Percentiles rank a stretch among this genome's conserved stretches.
These are phyloP conservation scores for Falco berigora DNA, from an alignment of 2,797 vertebrate species.

Conservation along the genomic window DNA sequence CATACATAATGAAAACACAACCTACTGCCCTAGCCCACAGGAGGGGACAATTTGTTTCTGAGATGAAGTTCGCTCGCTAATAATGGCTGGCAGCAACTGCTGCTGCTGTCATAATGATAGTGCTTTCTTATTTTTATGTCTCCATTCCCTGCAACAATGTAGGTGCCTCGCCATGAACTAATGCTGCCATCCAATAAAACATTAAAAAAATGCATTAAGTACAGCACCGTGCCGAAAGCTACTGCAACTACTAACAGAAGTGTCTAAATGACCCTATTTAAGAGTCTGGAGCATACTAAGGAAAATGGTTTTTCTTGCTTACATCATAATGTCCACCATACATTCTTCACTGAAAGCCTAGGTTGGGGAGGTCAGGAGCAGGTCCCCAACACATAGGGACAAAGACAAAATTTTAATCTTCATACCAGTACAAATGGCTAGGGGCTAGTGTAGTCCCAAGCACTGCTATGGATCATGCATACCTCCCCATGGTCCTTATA, in stretches of 20 bases:
- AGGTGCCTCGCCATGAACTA: background rate
- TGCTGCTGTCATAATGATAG: background rate
- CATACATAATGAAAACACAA: background rate
- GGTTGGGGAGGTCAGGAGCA: background rate
- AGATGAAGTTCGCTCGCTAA: background rate
- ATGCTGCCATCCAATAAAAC: background rate
- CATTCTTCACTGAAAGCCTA: background rate
- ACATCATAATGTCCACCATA: background rate
- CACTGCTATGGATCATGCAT: accelerated
- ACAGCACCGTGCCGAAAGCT: background rate
- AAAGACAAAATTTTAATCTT: background rate
- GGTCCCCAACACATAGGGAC: accelerated
- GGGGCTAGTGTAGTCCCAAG: background rate
- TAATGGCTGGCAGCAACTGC: conserved; percentile 10
- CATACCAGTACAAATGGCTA: background rate
- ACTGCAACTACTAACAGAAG: background rate
- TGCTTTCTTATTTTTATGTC: conserved; percentile 22
- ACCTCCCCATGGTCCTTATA: background rate
- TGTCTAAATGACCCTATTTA: background rate
- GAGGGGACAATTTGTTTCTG: background rate
- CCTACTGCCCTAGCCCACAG: background rate
- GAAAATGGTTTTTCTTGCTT: background rate
- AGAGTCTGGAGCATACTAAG: background rate
- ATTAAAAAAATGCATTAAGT: background rate
- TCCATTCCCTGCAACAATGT: background rate